Evolutionary conservation across 2,113 vertebrate genomes (phyloP).

Genomic region (Chauna torquata): DNA sequence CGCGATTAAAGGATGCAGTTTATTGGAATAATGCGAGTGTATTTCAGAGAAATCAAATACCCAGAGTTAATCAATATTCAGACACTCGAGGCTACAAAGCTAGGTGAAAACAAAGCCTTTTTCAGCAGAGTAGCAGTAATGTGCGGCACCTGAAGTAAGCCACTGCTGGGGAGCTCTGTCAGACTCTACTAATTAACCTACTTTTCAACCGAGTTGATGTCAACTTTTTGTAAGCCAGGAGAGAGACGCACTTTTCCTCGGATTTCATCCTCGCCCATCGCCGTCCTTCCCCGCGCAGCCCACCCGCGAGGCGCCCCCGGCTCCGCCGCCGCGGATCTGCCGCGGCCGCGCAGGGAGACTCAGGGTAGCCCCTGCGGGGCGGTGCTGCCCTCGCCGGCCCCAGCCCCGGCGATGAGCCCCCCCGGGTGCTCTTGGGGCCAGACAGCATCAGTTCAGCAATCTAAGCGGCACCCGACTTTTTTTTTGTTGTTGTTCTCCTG

Average conservation of each 20-base stretch:
- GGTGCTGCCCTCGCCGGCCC: too few relatives aligned
- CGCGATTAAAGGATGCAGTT: background rate
- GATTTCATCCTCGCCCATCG: background rate
- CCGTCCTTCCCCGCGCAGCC: background rate
- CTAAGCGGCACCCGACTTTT: fast-evolving
- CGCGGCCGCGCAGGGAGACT: background rate
- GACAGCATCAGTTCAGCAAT: background rate
- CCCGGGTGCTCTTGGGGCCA: background rate
- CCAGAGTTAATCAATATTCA: constrained; percentile 56
- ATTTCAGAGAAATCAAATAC: constrained; percentile 54
- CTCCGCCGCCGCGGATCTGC: background rate
- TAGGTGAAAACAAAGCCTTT: constrained; percentile 56
- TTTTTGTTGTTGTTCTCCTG: background rate
- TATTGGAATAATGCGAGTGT: background rate
- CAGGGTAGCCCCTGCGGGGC: background rate
- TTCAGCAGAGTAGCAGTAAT: constrained; percentile 6
- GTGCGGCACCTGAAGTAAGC: constrained; percentile 62
- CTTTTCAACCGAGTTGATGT: constrained; percentile 58
- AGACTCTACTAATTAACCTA: constrained; percentile 73
- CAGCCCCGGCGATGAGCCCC: background rate
- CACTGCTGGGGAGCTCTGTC: constrained; percentile 64
- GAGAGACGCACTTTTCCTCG: background rate
- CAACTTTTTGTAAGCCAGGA: constrained; percentile 37
- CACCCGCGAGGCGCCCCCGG: background rate
- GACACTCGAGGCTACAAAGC: constrained; percentile 47